Conservation (phyloP, 2,113 vertebrate species). For the Actenoides lindsayi region DNA sequence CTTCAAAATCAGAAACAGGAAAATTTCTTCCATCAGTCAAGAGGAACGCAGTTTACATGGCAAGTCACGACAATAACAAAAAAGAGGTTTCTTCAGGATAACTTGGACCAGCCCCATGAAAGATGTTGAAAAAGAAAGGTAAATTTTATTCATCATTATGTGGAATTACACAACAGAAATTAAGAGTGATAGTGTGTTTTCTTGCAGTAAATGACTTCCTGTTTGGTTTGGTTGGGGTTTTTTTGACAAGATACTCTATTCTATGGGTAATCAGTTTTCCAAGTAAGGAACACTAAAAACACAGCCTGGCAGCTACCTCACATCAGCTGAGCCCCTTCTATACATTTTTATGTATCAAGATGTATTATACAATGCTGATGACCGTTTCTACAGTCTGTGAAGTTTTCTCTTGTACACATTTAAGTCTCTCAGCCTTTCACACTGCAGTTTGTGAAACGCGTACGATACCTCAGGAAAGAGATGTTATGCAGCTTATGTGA, state of each 20-base stretch:
- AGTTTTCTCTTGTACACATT: background rate
- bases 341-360: background rate
- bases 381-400: background rate
- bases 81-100: background rate
- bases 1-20: background rate
- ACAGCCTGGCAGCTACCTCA: background rate
- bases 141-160: background rate
- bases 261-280: background rate
- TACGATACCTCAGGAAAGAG: background rate
- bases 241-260: background rate
- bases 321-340: background rate
- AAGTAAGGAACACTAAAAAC: background rate
- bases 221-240: background rate
- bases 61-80: background rate
- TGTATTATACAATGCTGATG: background rate
- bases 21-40: background rate
- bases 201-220: background rate
- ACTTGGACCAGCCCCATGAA: background rate
- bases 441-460: background rate
- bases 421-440: background rate
- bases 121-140: background rate
- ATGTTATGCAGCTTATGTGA: background rate
- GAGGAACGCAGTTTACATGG: rapidly evolving
- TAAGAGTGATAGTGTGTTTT: background rate
- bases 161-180: background rate